These are phyloP conservation scores for Channallabes apus DNA, from an alignment of 2,797 vertebrate species.

Conservation along the genomic window DNA sequence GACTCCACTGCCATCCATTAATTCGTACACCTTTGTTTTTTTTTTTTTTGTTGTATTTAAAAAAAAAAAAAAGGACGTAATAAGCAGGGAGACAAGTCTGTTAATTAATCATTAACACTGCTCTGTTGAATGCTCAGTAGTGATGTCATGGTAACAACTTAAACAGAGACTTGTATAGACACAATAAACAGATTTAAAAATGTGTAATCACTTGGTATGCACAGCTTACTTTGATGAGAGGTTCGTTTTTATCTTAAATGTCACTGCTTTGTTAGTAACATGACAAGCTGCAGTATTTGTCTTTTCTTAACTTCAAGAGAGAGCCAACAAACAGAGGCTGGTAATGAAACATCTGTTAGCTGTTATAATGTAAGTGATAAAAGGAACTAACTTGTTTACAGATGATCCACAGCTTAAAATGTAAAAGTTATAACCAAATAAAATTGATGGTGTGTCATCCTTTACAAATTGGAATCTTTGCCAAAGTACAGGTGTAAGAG, in stretches of 20 bases:
- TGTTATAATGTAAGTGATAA: neutral
- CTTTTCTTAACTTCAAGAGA: neutral
- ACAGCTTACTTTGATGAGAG: neutral
- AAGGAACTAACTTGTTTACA: neutral
- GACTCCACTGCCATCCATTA: neutral
- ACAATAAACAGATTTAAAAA: neutral
- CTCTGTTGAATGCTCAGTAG: neutral
- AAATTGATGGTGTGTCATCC: neutral
- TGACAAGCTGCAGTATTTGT: neutral
- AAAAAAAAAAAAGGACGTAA: neutral
- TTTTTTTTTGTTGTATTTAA: slow-evolving; percentile 23
- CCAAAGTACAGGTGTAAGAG: neutral
- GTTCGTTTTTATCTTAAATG: neutral
- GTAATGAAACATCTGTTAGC: neutral
- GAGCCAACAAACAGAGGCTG: neutral
- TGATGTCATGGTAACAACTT: neutral
- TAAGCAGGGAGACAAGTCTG: neutral
- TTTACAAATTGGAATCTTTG: neutral
- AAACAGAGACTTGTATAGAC: neutral
- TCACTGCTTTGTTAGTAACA: neutral
- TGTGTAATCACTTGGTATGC: neutral
- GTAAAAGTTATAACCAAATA: neutral
- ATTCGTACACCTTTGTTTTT: slow-evolving; percentile 25
- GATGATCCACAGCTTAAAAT: neutral
- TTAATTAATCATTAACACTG: neutral